Evolutionary conservation across 2,888 invertebrate species (phyloP).

Genomic region (Ryuthela nishihirai): DNA sequence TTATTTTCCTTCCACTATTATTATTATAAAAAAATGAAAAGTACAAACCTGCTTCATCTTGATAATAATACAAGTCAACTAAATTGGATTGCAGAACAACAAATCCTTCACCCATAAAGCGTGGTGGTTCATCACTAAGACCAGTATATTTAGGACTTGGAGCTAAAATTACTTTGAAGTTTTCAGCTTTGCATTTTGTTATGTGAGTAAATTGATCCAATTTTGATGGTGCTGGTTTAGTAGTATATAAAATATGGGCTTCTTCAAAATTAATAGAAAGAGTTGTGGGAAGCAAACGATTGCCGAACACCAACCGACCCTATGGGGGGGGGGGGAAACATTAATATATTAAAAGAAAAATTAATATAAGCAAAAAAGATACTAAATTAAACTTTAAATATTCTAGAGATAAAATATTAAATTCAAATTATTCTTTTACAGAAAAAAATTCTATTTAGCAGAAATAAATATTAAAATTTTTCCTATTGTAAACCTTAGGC

Average conservation of each 20-base stretch:
- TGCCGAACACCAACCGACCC: slow-evolving; percentile 92
- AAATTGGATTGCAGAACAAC: slow-evolving; percentile 93
- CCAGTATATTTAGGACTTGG: slow-evolving; percentile 93
- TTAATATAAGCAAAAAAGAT: slow-evolving; percentile 4
- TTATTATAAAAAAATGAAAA: not conserved
- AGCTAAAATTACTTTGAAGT: slow-evolving; percentile 88
- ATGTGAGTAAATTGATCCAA: slow-evolving; percentile 95
- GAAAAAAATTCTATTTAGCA: no score
- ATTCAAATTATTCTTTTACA: no score
- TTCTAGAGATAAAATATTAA: no score
- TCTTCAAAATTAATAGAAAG: slow-evolving; percentile 84
- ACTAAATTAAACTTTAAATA: not conserved
- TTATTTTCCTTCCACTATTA: no score
- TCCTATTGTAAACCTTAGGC: no score
- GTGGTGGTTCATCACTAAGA: slow-evolving; percentile 87
- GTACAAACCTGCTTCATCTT: slow-evolving; percentile 83
- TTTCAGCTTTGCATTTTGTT: slow-evolving; percentile 89
- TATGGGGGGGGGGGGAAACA: slow-evolving; percentile 53
- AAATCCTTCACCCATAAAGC: slow-evolving; percentile 98
- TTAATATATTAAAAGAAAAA: slow-evolving; percentile 3
- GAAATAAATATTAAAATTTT: no score
- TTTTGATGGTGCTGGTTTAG: slow-evolving; percentile 88
- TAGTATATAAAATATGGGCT: slow-evolving; percentile 89
- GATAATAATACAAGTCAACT: slow-evolving; percentile 91
- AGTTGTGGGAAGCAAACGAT: slow-evolving; percentile 88